These are phyloP conservation scores for Acanthurus tractus DNA, from an alignment of 2,797 vertebrate species.

Conservation along the genomic window DNA sequence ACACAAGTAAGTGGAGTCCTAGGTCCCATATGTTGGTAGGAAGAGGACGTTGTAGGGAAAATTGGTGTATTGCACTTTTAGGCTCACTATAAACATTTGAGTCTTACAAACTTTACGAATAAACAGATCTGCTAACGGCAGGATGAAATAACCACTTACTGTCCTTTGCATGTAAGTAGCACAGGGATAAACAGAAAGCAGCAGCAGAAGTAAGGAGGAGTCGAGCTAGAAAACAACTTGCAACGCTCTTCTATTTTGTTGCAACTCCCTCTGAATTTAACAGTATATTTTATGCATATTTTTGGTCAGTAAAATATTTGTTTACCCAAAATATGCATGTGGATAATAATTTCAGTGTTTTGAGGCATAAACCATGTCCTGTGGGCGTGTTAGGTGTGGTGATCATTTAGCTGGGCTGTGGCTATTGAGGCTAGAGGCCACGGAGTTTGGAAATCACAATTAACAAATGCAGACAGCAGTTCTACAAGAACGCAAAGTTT, in stretches of 20 bases:
- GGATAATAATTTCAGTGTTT: conserved; percentile 65
- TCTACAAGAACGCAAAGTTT: conserved; percentile 2
- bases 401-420: conserved; percentile 64
- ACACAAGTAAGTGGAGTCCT: background rate
- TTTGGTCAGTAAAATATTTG: conserved; percentile 66
- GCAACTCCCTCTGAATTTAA: conserved; percentile 37
- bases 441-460: conserved; percentile 46
- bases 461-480: conserved; percentile 37
- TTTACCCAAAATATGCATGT: conserved; percentile 60
- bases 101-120: background rate
- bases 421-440: conserved; percentile 46
- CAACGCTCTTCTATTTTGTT: conserved; percentile 17
- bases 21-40: conserved; percentile 3
- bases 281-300: conserved; percentile 49
- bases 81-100: background rate
- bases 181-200: conserved; percentile 1
- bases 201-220: background rate
- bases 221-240: background rate
- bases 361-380: conserved; percentile 68
- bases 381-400: conserved; percentile 72
- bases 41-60: background rate
- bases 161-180: background rate
- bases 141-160: background rate
- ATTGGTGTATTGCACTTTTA: background rate
- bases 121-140: background rate